Percentiles rank a stretch among this genome's conserved stretches.
These are phyloP conservation scores for Epiblema foenella DNA, from an alignment of 2,888 invertebrate genomes.

Conservation along the genomic window DNA sequence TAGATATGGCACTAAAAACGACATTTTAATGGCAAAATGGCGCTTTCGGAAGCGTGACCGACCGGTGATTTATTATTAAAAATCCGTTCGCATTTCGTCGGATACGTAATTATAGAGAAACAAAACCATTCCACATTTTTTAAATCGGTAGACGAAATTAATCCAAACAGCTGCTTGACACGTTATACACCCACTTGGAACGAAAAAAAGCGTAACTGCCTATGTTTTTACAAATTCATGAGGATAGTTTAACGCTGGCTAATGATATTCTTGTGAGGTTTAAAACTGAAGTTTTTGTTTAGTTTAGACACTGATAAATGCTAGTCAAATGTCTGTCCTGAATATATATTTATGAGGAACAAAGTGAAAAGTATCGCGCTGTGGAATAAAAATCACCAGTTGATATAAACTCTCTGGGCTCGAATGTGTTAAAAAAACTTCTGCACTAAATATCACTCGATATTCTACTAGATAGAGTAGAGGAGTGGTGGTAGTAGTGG, in stretches of 20 bases:
- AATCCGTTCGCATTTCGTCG: constrained; percentile 53
- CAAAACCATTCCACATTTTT: constrained; percentile 61
- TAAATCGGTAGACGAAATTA: constrained; percentile 66
- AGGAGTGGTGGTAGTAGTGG: too few relatives aligned
- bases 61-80: constrained; percentile 50
- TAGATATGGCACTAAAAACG: neutral
- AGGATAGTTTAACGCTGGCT: neutral
- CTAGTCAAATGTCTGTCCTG: constrained; percentile 29
- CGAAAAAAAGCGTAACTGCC: neutral
- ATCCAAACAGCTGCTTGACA: constrained; percentile 69
- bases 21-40: constrained; percentile 22
- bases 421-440: too few relatives aligned
- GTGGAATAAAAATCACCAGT: neutral
- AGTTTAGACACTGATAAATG: constrained; percentile 36
- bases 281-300: constrained; percentile 24
- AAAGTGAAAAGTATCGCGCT: neutral
- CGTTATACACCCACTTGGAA: neutral
- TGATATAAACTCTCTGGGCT: neutral
- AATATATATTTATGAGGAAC: constrained; percentile 21
- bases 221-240: neutral
- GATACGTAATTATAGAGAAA: constrained; percentile 61
- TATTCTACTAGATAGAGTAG: too few relatives aligned
- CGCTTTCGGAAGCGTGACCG: constrained; percentile 27
- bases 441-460: too few relatives aligned
- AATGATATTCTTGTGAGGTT: constrained; percentile 20